A percentile compares a stretch with the other conserved stretches of the same genome.
phyloP scores from a whole-genome alignment of 1,140 invertebrate species.

The Phenacoccus solenopsis region DNA sequence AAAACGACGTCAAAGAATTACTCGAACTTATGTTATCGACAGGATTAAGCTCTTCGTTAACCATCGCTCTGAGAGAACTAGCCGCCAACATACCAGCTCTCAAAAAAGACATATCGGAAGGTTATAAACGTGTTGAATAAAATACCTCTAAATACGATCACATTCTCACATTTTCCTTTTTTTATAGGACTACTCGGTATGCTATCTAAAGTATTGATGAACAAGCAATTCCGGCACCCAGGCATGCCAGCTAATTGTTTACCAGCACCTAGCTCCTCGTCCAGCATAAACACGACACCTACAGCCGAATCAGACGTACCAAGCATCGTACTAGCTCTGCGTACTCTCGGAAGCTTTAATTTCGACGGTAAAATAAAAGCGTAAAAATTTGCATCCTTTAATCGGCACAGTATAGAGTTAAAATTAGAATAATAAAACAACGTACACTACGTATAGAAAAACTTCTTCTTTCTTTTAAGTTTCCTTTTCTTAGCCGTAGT shows the following conservation, averaged over 20 bases:
- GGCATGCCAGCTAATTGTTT: constrained; percentile 46
- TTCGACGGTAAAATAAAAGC: constrained; percentile 56
- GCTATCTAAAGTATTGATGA: constrained; percentile 65
- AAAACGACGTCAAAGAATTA: constrained; percentile 63
- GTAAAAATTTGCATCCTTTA: neutral
- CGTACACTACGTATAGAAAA: neutral
- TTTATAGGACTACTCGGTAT: constrained; percentile 47
- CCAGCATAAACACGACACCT: neutral
- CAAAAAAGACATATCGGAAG: constrained; percentile 83
- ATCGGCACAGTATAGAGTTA: too few species aligned
- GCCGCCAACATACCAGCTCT: constrained; percentile 76
- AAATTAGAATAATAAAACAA: too few species aligned
- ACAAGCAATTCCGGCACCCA: constrained; percentile 65
- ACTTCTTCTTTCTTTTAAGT: neutral
- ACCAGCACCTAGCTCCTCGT: constrained; percentile 13
- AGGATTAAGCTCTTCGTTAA: constrained; percentile 77
- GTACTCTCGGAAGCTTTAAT: constrained; percentile 90
- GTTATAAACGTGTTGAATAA: constrained; percentile 31
- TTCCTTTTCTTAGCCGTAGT: neutral
- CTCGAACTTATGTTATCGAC: constrained; percentile 86
- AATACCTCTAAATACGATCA: neutral
- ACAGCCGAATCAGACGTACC: constrained; percentile 45
- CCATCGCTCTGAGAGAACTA: constrained; percentile 78
- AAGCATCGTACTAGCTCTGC: constrained; percentile 79
- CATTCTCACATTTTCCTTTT: constrained; percentile 26